Evolutionary conservation across 2,888 invertebrate genomes (phyloP), one percentile per base, ranked within the genome.

Genomic region (Sturmia bella): DNA sequence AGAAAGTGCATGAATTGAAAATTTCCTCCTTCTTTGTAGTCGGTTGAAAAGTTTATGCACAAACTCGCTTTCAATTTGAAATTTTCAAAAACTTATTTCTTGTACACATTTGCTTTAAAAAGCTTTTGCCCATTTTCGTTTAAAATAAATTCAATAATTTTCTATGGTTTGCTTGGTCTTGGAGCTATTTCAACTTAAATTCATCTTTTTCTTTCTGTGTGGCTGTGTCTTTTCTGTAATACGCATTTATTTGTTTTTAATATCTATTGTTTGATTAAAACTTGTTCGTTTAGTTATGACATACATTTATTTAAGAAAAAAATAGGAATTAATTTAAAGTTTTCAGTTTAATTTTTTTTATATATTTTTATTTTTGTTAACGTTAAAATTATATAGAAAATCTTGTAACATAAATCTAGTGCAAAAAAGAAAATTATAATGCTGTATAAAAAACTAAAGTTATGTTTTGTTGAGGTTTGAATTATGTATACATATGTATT

Each of bases 221-320:
- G n/a, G n/a, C n/a, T n/a, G n/a, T 83, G 13, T 37, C 61, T 68
- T 68, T 68, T 63, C 72, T 84, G 84, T 74, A 75, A 79, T 85
- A 61, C 83, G 3, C 9, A 32, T 83, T 83, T 84, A 68, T 84
- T 84, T 77, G 82, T 81, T 84, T 80, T 84, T 84, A 50, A 50
- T 54, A 50, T 74, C 85, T 84, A 84, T 85, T 83, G 66, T 81
- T 83, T 74, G 72, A 68, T 61, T 80, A 72, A 66, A 69, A 66
- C 24, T 37, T 41, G 70, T 64, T 63, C 41, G 56, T 81, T 56
- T 39, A 69, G 69, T 82, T 77, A 61, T 74, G 74, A 78, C 63
- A 81, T 74, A 81, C 73, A 82, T 78, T 64, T 59, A 80, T 50
- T 83, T 41, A 79, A 69, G 56, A 72, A 76, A 72, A 69, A 79